Percentiles rank a stretch among this genome's conserved stretches.
These are phyloP conservation scores for Pantherophis guttatus DNA, from an alignment of 2,113 vertebrate species.

Conservation along the genomic window DNA sequence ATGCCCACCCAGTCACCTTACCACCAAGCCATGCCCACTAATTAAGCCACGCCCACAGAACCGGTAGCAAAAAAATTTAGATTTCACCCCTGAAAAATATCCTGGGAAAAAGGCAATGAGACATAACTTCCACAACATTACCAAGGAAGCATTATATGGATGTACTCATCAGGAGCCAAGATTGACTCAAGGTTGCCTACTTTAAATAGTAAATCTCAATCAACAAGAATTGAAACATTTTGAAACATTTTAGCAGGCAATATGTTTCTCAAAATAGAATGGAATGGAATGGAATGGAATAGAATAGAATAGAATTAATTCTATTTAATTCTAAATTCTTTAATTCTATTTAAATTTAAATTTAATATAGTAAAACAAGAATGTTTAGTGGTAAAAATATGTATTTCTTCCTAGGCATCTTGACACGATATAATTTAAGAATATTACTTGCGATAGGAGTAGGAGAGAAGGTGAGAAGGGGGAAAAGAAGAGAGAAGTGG, in stretches of 20 bases:
- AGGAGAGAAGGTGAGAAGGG: no score
- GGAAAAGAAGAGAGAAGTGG: no score
- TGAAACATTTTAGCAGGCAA: neutral
- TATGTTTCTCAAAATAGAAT: neutral
- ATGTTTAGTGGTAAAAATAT: conserved; percentile 22
- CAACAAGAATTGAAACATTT: neutral
- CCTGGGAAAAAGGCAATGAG: neutral
- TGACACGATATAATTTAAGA: conserved; percentile 31
- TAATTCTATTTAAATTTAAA: neutral
- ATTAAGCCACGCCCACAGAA: no score
- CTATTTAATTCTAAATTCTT: no score
- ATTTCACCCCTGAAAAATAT: neutral
- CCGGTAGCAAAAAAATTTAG: no score
- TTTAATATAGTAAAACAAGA: neutral
- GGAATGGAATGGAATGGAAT: no score
- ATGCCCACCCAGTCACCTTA: no score
- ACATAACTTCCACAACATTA: neutral
- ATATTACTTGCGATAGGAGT: no score
- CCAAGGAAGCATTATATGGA: neutral
- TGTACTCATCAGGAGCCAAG: neutral
- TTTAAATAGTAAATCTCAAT: neutral
- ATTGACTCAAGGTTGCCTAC: neutral
- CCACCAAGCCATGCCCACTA: no score
- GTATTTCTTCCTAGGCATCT: neutral
- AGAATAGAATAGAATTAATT: no score